Conservation (phyloP, 2,113 vertebrate genomes). For the Platanista minor region DNA sequence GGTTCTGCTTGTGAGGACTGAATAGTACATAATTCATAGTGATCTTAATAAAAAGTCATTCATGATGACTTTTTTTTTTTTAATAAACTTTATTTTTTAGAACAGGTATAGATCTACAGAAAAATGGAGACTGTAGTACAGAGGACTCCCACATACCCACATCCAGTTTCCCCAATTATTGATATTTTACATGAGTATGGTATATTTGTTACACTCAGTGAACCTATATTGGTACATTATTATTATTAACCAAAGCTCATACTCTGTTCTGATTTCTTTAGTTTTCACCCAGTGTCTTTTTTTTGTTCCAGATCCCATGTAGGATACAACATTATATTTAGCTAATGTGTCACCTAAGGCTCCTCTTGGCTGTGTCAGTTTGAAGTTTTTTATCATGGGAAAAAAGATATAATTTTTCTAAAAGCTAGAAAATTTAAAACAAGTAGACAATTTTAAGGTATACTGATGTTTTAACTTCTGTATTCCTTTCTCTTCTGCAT, state of each 20-base stretch:
- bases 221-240: background rate
- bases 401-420: background rate
- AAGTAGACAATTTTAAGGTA: background rate
- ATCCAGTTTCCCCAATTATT: background rate
- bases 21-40: background rate
- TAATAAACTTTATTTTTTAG: background rate
- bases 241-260: background rate
- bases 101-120: background rate
- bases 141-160: background rate
- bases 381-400: background rate
- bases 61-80: background rate
- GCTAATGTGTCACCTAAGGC: background rate
- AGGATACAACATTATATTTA: background rate
- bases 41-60: background rate
- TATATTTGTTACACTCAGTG: background rate
- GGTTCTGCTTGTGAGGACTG: background rate
- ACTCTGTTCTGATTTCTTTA: background rate
- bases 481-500: slow-evolving; percentile 16
- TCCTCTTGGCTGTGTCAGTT: background rate
- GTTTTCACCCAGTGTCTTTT: background rate
- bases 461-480: background rate
- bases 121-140: background rate
- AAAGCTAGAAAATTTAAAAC: background rate
- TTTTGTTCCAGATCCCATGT: background rate
- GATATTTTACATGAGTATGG: background rate